Base-by-base conservation (phyloP, 2,888 invertebrate species). In the Vesta saturnalis region DNA sequence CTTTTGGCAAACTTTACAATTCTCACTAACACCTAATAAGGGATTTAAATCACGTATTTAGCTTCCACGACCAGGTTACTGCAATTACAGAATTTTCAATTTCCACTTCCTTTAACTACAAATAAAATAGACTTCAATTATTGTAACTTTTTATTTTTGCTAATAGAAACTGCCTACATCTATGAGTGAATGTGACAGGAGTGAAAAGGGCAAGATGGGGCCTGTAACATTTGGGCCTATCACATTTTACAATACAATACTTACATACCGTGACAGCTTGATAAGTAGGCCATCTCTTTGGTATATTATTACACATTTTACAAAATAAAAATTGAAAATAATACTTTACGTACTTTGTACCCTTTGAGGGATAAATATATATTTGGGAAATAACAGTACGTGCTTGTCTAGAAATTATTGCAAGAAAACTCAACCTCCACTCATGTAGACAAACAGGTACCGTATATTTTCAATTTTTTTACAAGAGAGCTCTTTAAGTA, bases 131-230 rank as follows among this genome's bases (percentile, higher is more conserved):
- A n/a, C n/a, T n/a, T 19, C 1, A 21, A 21, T 52, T 16, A 52
- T 12, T 52, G 18, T 52, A 15, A 78, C 79, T 30, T 64, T 71
- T 68, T 71, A 71, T 69, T 83, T 83, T 82, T 83, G 76, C 84
- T 84, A 84, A 83, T 83, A 84, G 83, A 84, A 84, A 83, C 83
- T 82, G 81, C 82, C 82, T 84, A 84, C 82, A 82, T 78, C 80
- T 83, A 83, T 81, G 81, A 83, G 83, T 83, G 83, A 83, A 84
- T 83, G 84, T 84, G 84, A 84, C 83, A 84, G 83, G 83, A 76
- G 81, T 80, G 78, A 79, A 79, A 77, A 76, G 80, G 81, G 80
- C 80, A 82, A 82, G 81, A 82, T 74, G 81, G 82, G 83, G 82
- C 82, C 82, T 81, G 80, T 80, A 79, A 77, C 78, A 77, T 79